Base-by-base conservation (phyloP, 2,888 invertebrate species). In the Platerodrilus igneus region DNA sequence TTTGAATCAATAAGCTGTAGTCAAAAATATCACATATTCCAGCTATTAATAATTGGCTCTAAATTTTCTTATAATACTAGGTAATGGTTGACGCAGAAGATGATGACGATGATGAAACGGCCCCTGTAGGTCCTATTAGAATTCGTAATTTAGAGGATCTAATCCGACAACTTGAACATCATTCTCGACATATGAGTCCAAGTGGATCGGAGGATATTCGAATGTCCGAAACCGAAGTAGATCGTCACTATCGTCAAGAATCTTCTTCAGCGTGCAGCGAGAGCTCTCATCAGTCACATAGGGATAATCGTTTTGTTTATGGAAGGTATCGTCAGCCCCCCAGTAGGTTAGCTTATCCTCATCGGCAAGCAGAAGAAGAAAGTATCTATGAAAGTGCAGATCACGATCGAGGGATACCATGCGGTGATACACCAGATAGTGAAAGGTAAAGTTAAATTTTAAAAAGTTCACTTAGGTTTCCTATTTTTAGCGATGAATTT, bases 401-500 rank as follows among this genome's bases (percentile, higher is more conserved):
- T 65, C 79, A 79, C 63, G 81, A 80, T 63, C 81, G 81, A 60
- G 73, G 79, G 64, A 74, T 75, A 45, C 64, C 58, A 17, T 81
- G 83, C 63, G 80, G 84, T 50, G 87, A 88, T 72, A 86, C 85
- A 51, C 87, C 87, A 56, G 88, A 89, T 68, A 87, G 87, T 71
- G 89, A 86, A 77, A 89, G 89, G 89, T 89, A 78, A 33, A 11
- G 19, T 33, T 15, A 33, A 30, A 15, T 18, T 36, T 30, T 31
- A 29, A 35, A 41, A 44, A 78, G 78, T 72, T 69, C 78, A 77
- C 75, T 78, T 79, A 79, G 78, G 77, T 78, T 81, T 82, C 80
- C 83, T 85, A 85, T 86, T 87, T 87, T 82, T 87, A 89, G 88
- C 87, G 88, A 87, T 87, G 87, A 87, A 82, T 89, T 88, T 87